Percentiles rank a stretch among this genome's conserved stretches.
Conservation (phyloP, 2,113 vertebrate species). For the Burhinus oedicnemus region DNA sequence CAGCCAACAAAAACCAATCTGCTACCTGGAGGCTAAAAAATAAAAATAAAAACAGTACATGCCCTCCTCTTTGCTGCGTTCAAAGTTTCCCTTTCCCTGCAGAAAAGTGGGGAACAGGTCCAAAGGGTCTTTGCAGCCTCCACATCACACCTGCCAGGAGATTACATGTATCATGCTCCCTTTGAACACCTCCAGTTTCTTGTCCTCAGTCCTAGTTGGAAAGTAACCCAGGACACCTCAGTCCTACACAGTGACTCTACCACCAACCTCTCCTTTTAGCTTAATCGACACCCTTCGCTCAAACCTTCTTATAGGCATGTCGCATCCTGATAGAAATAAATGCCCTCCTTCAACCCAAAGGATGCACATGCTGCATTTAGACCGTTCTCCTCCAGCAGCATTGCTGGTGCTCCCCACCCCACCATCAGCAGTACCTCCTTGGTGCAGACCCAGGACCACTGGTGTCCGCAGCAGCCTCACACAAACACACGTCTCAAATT, state of each 20-base stretch:
- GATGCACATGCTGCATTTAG: background rate
- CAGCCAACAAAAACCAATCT: background rate
- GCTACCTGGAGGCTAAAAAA: background rate
- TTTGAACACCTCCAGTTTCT: background rate
- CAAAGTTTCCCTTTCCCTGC: background rate
- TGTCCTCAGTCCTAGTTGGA: background rate
- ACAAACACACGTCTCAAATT: fast-evolving
- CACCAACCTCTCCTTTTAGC: background rate
- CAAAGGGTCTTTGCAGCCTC: background rate
- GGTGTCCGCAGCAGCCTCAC: background rate
- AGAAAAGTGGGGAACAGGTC: fast-evolving
- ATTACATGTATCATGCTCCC: fast-evolving
- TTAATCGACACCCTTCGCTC: background rate
- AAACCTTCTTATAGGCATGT: background rate
- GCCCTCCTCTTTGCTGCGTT: background rate
- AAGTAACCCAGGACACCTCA: background rate
- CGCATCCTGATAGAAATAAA: fast-evolving
- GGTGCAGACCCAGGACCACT: background rate
- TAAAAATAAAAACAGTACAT: background rate
- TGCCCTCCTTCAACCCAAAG: fast-evolving
- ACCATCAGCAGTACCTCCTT: background rate
- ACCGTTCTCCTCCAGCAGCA: background rate
- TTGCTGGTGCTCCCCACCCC: background rate
- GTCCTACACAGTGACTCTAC: background rate
- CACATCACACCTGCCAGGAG: background rate